These are phyloP conservation scores for Pterocles gutturalis DNA, from an alignment of 2,113 vertebrate genomes.

Conservation along the genomic window DNA sequence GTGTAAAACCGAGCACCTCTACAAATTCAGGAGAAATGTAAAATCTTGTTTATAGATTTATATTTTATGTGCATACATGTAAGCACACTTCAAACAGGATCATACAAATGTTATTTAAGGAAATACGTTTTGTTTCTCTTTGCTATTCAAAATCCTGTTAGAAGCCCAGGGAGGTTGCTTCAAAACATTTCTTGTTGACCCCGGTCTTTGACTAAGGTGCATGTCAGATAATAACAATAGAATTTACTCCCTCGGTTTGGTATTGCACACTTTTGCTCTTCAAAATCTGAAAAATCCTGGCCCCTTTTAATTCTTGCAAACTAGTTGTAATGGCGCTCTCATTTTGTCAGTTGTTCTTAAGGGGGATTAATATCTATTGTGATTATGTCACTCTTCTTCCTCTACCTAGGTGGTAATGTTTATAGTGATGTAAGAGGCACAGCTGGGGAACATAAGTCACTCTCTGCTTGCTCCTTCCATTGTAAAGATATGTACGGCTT, in stretches of 20 bases:
- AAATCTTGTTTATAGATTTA: neutral
- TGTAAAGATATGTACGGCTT: neutral
- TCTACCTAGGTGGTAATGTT: neutral
- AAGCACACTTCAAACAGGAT: neutral
- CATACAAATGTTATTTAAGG: neutral
- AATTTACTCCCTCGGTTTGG: neutral
- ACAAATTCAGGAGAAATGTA: neutral
- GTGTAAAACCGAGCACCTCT: neutral
- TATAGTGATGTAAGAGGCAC: neutral
- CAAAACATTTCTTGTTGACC: neutral
- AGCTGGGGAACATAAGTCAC: neutral
- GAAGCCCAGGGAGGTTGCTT: neutral
- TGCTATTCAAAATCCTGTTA: neutral
- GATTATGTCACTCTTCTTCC: neutral
- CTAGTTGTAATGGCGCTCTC: rapidly evolving
- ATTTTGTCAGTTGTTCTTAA: neutral
- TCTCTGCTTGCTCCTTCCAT: neutral
- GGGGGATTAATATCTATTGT: neutral
- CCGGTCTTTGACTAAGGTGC: neutral
- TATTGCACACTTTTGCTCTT: neutral
- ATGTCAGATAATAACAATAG: neutral
- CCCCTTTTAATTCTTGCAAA: neutral
- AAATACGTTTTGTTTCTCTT: neutral
- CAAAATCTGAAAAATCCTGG: neutral
- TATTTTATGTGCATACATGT: neutral